Evolutionary conservation across 2,888 invertebrate genomes (phyloP).

Genomic region (Lasioglossum vierecki): DNA sequence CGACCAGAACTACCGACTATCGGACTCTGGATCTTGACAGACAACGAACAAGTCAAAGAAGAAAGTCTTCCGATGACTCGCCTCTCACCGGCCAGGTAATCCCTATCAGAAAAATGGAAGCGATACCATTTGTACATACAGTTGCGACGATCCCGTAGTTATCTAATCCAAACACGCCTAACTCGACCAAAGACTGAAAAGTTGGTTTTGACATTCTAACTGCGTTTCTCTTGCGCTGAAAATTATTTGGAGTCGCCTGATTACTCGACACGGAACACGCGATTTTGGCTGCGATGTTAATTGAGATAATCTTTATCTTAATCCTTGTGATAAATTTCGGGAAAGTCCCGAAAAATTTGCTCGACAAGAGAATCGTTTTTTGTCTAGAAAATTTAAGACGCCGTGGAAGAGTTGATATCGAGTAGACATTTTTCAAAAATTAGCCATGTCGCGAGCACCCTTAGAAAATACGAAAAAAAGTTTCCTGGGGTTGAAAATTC

Average conservation of each 20-base stretch:
- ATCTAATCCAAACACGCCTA: slow-evolving; percentile 26
- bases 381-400: too few relatives aligned
- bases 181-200: too few relatives aligned
- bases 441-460: too few relatives aligned
- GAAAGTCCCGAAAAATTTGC: too few relatives aligned
- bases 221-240: background rate
- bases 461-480: too few relatives aligned
- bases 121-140: slow-evolving; percentile 31
- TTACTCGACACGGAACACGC: background rate
- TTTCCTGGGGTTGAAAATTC: too few relatives aligned
- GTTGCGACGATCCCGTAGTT: background rate
- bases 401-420: too few relatives aligned
- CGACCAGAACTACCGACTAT: background rate
- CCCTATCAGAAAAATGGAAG: background rate
- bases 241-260: background rate
- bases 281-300: background rate
- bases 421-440: too few relatives aligned
- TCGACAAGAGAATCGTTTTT: too few relatives aligned
- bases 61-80: background rate
- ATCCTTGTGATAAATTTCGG: too few relatives aligned
- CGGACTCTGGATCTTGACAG: background rate
- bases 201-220: background rate
- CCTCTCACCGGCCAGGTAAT: background rate
- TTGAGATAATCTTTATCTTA: too few relatives aligned
- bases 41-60: background rate